These are phyloP conservation scores for Platyscapa corneri DNA, from an alignment of 1,140 invertebrate species.

Conservation along the genomic window DNA sequence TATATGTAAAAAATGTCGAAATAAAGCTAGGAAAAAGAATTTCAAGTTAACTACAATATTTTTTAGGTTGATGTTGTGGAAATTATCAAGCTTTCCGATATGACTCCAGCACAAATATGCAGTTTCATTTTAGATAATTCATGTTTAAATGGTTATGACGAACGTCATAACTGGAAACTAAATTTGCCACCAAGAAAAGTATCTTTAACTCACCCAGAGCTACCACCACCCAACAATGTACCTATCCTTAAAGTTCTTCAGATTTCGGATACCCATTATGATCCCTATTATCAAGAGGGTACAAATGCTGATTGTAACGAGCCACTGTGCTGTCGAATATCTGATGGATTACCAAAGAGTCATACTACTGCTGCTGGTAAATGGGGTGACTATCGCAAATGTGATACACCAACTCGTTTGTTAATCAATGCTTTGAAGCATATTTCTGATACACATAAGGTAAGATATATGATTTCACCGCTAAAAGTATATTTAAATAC, in stretches of 20 bases:
- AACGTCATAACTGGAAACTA: constrained; percentile 92
- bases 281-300: constrained; percentile 92
- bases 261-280: constrained; percentile 94
- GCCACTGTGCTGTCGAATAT: constrained; percentile 89
- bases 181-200: constrained; percentile 90
- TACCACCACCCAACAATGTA: constrained; percentile 81
- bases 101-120: constrained; percentile 90
- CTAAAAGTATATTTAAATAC: too few relatives aligned
- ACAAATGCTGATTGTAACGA: constrained; percentile 92
- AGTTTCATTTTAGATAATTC: constrained; percentile 92
- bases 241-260: constrained; percentile 94
- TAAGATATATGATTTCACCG: constrained; percentile 67
- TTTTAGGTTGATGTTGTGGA: constrained; percentile 87
- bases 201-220: constrained; percentile 77
- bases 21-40: too few relatives aligned
- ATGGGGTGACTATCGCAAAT: constrained; percentile 96
- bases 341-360: constrained; percentile 82
- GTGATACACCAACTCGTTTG: constrained; percentile 91
- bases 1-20: too few relatives aligned
- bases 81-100: constrained; percentile 83
- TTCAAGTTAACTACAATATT: not conserved
- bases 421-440: constrained; percentile 92
- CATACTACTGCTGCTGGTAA: constrained; percentile 86
- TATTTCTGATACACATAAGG: constrained; percentile 87
- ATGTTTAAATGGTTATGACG: constrained; percentile 89